Percentiles rank a stretch among this genome's conserved stretches.
Conservation (phyloP, 2,113 vertebrate species). For the Loxodonta africana region DNA sequence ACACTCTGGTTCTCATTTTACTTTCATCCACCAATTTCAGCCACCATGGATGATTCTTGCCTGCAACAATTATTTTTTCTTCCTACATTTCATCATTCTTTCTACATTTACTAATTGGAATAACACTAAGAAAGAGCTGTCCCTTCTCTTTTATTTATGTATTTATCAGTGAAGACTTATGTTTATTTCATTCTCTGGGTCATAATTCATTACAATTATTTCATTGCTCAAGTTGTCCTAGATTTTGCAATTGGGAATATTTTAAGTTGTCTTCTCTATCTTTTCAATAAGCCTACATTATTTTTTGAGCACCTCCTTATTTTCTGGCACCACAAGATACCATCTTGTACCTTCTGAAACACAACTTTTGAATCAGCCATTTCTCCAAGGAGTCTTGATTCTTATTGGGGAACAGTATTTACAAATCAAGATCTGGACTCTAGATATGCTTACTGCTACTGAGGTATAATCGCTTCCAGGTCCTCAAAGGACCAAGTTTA, state of each 20-base stretch:
- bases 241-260: not conserved
- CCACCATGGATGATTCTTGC: not conserved
- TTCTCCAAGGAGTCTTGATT: not conserved
- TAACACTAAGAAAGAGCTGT: not conserved
- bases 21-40: not conserved
- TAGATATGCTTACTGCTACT: not conserved
- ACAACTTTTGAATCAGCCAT: not conserved
- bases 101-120: not conserved
- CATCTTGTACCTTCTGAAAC: not conserved
- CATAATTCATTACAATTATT: not conserved
- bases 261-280: not conserved
- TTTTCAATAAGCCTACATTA: not conserved
- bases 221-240: conserved; percentile 4
- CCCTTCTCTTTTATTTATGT: not conserved
- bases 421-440: not conserved
- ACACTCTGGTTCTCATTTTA: not conserved
- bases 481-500: not conserved
- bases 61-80: not conserved
- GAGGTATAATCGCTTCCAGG: not conserved
- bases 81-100: not conserved
- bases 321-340: conserved; percentile 12
- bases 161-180: not conserved
- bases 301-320: not conserved
- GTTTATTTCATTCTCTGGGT: not conserved
- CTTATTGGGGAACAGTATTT: not conserved